A percentile compares a stretch with the other conserved stretches of the same genome.
Conservation (phyloP, 1,140 invertebrate genomes). For the Melipona quadrifasciata region DNA sequence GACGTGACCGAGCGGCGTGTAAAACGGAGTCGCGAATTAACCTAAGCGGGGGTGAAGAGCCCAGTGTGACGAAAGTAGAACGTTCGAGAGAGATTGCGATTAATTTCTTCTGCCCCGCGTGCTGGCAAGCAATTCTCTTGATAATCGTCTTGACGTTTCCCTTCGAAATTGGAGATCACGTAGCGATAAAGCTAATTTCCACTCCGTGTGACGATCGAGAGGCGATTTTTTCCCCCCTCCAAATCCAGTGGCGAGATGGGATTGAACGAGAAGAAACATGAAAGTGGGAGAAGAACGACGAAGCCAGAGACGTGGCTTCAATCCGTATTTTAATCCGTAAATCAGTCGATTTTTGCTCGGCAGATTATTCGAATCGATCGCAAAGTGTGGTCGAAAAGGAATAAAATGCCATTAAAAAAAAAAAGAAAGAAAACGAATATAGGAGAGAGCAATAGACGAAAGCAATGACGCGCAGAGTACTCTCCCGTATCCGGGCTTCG, state of each 20-base stretch:
- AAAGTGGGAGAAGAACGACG: too few species aligned
- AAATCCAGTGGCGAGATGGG: background rate
- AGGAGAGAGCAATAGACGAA: background rate
- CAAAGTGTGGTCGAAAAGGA: background rate
- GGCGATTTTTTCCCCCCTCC: background rate
- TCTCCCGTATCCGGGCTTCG: slow-evolving; percentile 40
- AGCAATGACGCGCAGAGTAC: slow-evolving; percentile 3
- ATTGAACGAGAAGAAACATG: background rate
- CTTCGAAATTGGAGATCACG: background rate
- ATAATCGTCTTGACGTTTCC: too few species aligned
- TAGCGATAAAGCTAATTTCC: slow-evolving; percentile 11
- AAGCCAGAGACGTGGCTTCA: background rate
- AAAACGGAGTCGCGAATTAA: background rate
- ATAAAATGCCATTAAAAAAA: background rate
- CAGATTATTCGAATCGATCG: slow-evolving; percentile 34
- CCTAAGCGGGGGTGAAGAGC: too few species aligned
- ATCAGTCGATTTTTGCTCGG: slow-evolving; percentile 45
- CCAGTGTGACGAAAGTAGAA: background rate
- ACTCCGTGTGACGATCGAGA: background rate
- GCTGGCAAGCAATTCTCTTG: background rate
- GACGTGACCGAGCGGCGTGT: background rate
- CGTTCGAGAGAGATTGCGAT: background rate
- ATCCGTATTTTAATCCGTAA: slow-evolving; percentile 9
- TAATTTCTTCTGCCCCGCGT: background rate
- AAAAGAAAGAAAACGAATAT: background rate